A percentile compares a stretch with the other conserved stretches of the same genome.
These are phyloP conservation scores for Natrix natrix DNA, from an alignment of 2,797 vertebrate genomes.

Conservation along the genomic window DNA sequence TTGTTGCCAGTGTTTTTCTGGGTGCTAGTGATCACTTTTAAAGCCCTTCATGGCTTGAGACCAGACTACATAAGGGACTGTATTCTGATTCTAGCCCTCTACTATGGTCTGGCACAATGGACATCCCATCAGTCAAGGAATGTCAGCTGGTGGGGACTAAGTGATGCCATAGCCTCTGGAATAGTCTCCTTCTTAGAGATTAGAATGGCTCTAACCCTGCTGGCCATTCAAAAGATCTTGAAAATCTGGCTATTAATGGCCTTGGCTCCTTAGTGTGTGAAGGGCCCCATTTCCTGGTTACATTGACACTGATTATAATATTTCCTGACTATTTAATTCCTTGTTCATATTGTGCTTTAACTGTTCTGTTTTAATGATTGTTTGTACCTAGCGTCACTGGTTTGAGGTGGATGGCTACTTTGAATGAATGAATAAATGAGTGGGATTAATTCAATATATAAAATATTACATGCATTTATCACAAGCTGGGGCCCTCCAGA, in stretches of 20 bases:
- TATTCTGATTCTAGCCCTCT: not conserved
- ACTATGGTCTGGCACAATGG: not conserved
- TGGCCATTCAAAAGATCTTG: not conserved
- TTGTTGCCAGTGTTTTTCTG: not conserved
- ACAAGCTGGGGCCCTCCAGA: not conserved
- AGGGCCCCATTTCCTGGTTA: not conserved
- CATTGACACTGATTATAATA: not conserved
- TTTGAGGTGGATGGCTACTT: not conserved
- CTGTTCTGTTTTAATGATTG: not conserved
- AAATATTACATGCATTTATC: not conserved
- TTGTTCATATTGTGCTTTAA: not conserved
- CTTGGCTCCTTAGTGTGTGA: not conserved
- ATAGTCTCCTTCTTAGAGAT: not conserved
- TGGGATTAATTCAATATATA: not conserved
- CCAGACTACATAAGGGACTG: not conserved
- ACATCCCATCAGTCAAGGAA: not conserved
- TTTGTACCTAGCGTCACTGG: not conserved
- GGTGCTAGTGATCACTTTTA: not conserved
- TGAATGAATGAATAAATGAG: not conserved
- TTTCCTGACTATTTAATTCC: not conserved
- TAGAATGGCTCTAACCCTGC: not conserved
- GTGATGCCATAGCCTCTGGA: not conserved
- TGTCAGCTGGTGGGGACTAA: not conserved
- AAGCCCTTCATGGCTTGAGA: not conserved
- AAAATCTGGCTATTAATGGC: not conserved